Base-by-base conservation (phyloP, 2,113 vertebrate species). In the Isichthys henryi region DNA sequence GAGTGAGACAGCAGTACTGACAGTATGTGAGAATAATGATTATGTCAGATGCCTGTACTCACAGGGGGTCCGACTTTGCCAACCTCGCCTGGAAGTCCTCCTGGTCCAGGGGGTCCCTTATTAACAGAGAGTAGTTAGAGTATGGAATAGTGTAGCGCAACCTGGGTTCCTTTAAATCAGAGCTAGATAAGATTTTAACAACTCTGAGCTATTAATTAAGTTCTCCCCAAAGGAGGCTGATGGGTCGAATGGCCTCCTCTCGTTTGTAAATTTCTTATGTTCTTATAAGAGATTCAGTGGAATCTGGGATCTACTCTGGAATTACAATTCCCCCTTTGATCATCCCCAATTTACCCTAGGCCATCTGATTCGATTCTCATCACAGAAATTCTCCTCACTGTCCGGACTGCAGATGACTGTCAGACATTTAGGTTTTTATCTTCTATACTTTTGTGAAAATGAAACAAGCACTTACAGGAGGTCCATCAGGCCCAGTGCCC, bases 51-150 rank as follows among this genome's bases (percentile, higher is more conserved):
- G 19, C 45, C 7, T 46, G 1, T 96, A 98, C 98, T 99, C 91
- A 99, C 98, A 91, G 91, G 90, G 17, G 95, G 93, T 90, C 98
- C 98, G 88, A 92, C 94, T 93, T 94, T 97, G 89, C 98, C 98
- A 91, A 97, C 91, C 94, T 97, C 97, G 90, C 98, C 98, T 0
- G 93, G 96, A 94, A 99, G 97, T 91, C 98, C 98, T 93, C 96
- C 95, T 93, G 97, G 95, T 90, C 98, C 98, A 31, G 96, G 95
- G 91, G 95, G 94, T 90, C 98, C 98, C 98, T 99, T 86, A 89
- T 93, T 49, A 92, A 52, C 92, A 95, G 66, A 84, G 27, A 39
- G 39, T 0, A 39, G 39, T 39, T 39, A 39, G 39, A 1, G 39
- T 39, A 39, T 39, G 39, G 39, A 39, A 39, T 2, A 39, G 39